These are phyloP conservation scores for Enteromius treurensis DNA, from an alignment of 2,797 vertebrate genomes.

Conservation along the genomic window DNA sequence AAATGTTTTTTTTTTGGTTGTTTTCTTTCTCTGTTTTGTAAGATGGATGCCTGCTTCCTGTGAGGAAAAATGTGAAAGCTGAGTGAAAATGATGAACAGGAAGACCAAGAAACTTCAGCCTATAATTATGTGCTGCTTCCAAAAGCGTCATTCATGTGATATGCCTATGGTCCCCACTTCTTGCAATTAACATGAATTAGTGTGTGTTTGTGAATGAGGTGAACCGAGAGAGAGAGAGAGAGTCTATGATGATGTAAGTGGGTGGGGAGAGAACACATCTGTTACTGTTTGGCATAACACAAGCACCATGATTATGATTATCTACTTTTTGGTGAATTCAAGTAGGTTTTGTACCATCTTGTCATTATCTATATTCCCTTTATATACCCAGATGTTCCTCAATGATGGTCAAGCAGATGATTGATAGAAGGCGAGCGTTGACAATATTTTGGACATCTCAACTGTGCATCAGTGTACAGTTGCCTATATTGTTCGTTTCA, in stretches of 20 bases:
- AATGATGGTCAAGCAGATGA: background rate
- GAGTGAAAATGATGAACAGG: constrained; percentile 35
- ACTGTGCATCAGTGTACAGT: background rate
- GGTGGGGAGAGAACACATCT: constrained; percentile 31
- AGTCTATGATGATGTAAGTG: constrained; percentile 17
- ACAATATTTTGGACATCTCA: background rate
- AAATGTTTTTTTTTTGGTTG: background rate
- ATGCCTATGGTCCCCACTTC: constrained; percentile 19
- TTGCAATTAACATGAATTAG: constrained; percentile 47
- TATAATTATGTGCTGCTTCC: constrained; percentile 45
- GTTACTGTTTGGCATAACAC: constrained; percentile 43
- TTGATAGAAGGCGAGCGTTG: background rate
- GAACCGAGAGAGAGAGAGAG: constrained; percentile 17
- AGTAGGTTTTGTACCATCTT: constrained; percentile 30
- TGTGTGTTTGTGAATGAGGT: constrained; percentile 51
- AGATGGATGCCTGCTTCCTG: background rate
- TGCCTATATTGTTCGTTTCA: constrained; percentile 2
- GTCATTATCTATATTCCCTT: constrained; percentile 1
- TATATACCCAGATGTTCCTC: constrained; percentile 39
- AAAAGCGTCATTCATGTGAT: constrained; percentile 32
- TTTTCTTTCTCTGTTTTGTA: background rate
- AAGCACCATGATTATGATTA: constrained; percentile 38
- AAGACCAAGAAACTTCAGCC: constrained; percentile 30
- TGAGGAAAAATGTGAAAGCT: constrained; percentile 6
- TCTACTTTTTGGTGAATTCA: constrained; percentile 31